phyloP scores from a whole-genome alignment of 1,140 invertebrate genomes.

The Eurosta solidaginis region DNA sequence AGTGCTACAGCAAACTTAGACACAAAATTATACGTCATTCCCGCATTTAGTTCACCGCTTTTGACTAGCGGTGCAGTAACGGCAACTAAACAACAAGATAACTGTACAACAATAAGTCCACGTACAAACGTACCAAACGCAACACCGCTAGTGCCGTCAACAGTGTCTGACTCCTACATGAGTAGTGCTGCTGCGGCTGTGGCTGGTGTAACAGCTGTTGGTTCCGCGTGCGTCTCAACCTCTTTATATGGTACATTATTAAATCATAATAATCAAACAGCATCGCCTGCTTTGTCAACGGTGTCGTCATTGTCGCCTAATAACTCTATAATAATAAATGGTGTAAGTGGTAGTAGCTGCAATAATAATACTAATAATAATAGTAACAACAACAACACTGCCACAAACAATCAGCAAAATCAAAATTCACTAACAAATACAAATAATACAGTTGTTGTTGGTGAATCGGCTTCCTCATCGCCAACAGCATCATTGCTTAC shows the following conservation, averaged over 20 bases:
- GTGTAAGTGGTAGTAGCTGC: neutral
- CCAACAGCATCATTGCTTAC: constrained; percentile 29
- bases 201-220: constrained; percentile 57
- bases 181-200: constrained; percentile 63
- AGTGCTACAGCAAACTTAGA: neutral
- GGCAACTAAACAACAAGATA: too few relatives aligned
- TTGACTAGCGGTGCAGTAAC: too few relatives aligned
- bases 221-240: too few relatives aligned
- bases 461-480: constrained; percentile 29
- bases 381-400: too few relatives aligned
- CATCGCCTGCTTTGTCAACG: constrained; percentile 18
- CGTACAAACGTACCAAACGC: too few relatives aligned
- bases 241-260: constrained; percentile 83
- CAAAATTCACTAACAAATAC: neutral
- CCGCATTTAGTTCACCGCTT: neutral
- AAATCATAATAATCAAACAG: constrained; percentile 60
- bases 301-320: constrained; percentile 31
- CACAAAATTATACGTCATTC: neutral
- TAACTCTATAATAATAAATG: neutral
- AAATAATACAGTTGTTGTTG: neutral
- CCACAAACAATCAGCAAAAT: too few relatives aligned
- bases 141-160: constrained; percentile 28
- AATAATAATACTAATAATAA: neutral
- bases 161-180: constrained; percentile 68
- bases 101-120: neutral